Percentiles rank a stretch among this genome's conserved stretches.
Conservation (phyloP, 2,888 invertebrate genomes). For the Drosophila pegasa region DNA sequence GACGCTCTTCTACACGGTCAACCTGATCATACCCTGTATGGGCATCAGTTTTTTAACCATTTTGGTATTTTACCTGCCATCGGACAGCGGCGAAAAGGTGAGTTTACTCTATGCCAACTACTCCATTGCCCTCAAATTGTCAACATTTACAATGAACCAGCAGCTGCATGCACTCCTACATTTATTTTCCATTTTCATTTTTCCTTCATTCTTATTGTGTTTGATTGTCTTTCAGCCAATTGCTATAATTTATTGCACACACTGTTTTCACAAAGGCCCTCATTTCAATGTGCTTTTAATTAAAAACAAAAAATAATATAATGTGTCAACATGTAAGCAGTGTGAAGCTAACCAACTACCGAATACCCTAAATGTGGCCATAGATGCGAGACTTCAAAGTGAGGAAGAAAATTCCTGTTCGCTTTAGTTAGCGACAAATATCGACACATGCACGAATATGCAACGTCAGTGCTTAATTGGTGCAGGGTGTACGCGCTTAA, state of each 20-base stretch:
- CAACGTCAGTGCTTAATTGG: neutral
- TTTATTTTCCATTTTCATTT: constrained; percentile 9
- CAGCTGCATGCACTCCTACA: constrained; percentile 23
- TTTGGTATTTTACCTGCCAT: constrained; percentile 98
- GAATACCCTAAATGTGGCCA: neutral
- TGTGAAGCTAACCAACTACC: neutral
- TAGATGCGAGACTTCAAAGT: neutral
- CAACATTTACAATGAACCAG: constrained; percentile 11
- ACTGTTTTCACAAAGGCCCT: neutral
- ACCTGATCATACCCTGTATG: constrained; percentile 98
- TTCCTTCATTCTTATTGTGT: neutral
- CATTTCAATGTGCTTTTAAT: constrained; percentile 70
- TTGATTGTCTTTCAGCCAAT: constrained; percentile 47
- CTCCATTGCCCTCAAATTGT: neutral
- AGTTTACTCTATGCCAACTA: constrained; percentile 74
- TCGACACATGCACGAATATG: neutral
- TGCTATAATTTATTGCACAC: constrained; percentile 68
- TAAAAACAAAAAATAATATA: constrained; percentile 49
- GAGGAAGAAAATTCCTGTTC: neutral
- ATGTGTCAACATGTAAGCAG: neutral
- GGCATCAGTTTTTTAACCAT: constrained; percentile 98
- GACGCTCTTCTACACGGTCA: constrained; percentile 98
- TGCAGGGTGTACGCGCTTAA: constrained; percentile 41
- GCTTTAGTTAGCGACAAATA: neutral
- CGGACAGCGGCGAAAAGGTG: constrained; percentile 99